These are phyloP conservation scores for Lagopus muta DNA, from an alignment of 2,113 vertebrate genomes.

Conservation along the genomic window DNA sequence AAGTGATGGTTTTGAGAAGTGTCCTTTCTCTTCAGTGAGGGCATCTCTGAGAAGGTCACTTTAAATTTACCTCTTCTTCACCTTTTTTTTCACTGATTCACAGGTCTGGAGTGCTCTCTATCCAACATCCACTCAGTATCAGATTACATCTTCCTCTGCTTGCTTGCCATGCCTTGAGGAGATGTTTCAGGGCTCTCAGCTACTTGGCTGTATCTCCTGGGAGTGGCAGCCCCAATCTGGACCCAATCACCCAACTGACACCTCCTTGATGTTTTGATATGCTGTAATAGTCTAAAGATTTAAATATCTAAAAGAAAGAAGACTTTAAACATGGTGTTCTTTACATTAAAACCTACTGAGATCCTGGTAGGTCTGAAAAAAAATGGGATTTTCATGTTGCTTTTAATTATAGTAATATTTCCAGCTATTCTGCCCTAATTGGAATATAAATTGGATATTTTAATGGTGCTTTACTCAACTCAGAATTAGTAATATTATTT, in stretches of 20 bases:
- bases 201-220: background rate
- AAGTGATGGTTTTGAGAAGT: background rate
- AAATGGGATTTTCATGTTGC: background rate
- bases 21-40: background rate
- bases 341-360: background rate
- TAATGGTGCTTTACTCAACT: background rate
- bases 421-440: background rate
- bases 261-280: background rate
- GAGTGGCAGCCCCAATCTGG: background rate
- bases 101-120: background rate
- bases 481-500: background rate
- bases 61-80: background rate
- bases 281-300: background rate
- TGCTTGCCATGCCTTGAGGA: background rate
- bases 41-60: background rate
- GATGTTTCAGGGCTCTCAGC: background rate
- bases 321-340: background rate
- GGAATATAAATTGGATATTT: background rate
- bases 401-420: constrained; percentile 26
- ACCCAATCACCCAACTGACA: background rate
- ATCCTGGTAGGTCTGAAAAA: background rate
- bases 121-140: background rate
- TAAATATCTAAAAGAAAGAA: background rate
- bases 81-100: background rate
- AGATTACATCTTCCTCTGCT: background rate